A percentile compares a stretch with the other conserved stretches of the same genome.
Conservation (phyloP, 1,140 invertebrate species). For the Ericerus pela region DNA sequence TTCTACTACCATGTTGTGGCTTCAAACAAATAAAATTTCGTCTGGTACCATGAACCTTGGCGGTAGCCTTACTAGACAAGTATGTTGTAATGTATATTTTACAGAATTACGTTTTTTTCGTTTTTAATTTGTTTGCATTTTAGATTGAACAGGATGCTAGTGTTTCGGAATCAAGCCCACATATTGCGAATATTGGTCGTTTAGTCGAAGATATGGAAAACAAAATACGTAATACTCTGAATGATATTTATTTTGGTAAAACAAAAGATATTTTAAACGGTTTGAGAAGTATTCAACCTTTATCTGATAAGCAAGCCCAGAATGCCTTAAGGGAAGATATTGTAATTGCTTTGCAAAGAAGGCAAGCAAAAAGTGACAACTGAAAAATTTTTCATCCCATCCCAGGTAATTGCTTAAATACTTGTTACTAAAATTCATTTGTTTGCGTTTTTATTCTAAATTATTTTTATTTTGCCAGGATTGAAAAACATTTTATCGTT, state of each 20-base stretch:
- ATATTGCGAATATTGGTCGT: conserved; percentile 95
- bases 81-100: conserved; percentile 33
- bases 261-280: conserved; percentile 97
- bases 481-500: not conserved
- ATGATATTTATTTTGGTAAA: conserved; percentile 99
- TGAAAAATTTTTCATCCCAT: conserved; percentile 14
- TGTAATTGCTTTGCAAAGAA: conserved; percentile 59
- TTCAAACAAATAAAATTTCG: conserved; percentile 91
- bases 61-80: conserved; percentile 92
- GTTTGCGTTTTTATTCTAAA: not conserved
- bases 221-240: conserved; percentile 94
- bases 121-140: conserved; percentile 22
- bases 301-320: conserved; percentile 68
- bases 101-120: not conserved
- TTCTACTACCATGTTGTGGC: conserved; percentile 97
- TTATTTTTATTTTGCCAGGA: not conserved
- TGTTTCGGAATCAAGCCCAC: conserved; percentile 82
- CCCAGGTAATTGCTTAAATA: not conserved
- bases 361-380: conserved; percentile 41
- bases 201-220: conserved; percentile 99
- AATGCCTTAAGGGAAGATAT: conserved; percentile 74
- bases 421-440: not conserved
- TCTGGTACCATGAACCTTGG: conserved; percentile 98
- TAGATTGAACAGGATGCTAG: conserved; percentile 78
- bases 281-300: conserved; percentile 71